Evolutionary conservation across 2,888 invertebrate species (phyloP).

Genomic region (Venusia cambrica): DNA sequence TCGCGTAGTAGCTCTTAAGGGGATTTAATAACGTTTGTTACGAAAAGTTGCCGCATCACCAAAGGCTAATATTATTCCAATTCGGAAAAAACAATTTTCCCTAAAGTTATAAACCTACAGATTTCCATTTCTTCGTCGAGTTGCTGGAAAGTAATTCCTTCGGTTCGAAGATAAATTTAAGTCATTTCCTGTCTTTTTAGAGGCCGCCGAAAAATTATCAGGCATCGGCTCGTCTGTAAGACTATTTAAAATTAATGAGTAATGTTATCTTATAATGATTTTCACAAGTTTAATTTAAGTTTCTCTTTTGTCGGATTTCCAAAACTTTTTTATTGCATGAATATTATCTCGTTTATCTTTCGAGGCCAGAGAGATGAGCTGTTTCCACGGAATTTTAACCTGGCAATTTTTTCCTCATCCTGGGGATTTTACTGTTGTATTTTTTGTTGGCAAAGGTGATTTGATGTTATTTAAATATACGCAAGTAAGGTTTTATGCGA

Average conservation of each 20-base stretch:
- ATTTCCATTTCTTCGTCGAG: constrained; percentile 72
- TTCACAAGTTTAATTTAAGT: constrained; percentile 77
- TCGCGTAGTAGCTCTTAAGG: constrained; percentile 34
- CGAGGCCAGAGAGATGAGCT: constrained; percentile 49
- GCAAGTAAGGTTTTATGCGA: too few relatives aligned
- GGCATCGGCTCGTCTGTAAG: constrained; percentile 64
- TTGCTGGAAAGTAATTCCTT: constrained; percentile 73
- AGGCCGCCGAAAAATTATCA: constrained; percentile 74
- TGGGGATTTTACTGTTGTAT: constrained; percentile 11
- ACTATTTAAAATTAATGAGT: constrained; percentile 79
- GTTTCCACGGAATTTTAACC: constrained; percentile 53
- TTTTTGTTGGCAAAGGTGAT: constrained; percentile 16
- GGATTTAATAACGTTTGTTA: constrained; percentile 56
- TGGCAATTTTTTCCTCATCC: constrained; percentile 28
- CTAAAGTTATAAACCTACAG: constrained; percentile 71
- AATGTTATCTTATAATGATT: constrained; percentile 80
- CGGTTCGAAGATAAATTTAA: constrained; percentile 73
- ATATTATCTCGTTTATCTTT: constrained; percentile 71
- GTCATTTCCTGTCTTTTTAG: constrained; percentile 70
- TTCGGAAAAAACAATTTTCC: constrained; percentile 68
- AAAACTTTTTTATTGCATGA: constrained; percentile 68
- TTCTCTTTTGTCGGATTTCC: constrained; percentile 52
- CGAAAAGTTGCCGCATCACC: constrained; percentile 55
- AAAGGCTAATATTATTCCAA: constrained; percentile 66
- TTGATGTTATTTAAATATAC: too few relatives aligned